A percentile compares a stretch with the other conserved stretches of the same genome.
Evolutionary conservation across 2,888 invertebrate genomes (phyloP).

Genomic region (Eupithecia subfuscata): DNA sequence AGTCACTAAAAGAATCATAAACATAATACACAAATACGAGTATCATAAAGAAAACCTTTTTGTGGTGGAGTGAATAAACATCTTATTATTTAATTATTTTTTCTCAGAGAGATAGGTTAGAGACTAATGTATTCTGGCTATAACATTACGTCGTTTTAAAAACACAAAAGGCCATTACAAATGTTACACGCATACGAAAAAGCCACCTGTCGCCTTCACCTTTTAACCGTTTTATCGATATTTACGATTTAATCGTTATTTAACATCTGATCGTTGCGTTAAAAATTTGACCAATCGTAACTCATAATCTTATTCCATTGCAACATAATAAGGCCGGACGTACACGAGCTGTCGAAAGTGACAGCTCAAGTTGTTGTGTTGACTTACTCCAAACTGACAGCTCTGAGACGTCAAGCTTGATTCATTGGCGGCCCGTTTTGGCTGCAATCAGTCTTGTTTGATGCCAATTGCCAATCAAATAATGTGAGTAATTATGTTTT

Average conservation of each 20-base stretch:
- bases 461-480: neutral
- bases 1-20: too few relatives aligned
- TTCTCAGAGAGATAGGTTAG: too few relatives aligned
- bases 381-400: neutral
- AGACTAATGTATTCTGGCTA: too few relatives aligned
- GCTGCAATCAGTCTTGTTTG: neutral
- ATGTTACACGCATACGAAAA: neutral
- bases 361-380: neutral
- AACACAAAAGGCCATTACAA: neutral
- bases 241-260: neutral
- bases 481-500: neutral
- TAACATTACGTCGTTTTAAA: neutral
- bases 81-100: too few relatives aligned
- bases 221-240: neutral
- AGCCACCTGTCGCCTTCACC: constrained; percentile 5
- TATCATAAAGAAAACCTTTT: too few relatives aligned
- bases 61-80: too few relatives aligned
- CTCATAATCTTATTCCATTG: neutral
- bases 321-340: constrained; percentile 5
- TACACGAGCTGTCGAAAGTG: neutral
- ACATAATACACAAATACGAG: too few relatives aligned
- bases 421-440: neutral
- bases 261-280: constrained; percentile 3
- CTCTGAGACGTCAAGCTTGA: neutral
- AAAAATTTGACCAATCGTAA: constrained; percentile 2